These are phyloP conservation scores for Ommatoiulus sabulosus DNA, from an alignment of 2,888 invertebrate species.

Conservation along the genomic window DNA sequence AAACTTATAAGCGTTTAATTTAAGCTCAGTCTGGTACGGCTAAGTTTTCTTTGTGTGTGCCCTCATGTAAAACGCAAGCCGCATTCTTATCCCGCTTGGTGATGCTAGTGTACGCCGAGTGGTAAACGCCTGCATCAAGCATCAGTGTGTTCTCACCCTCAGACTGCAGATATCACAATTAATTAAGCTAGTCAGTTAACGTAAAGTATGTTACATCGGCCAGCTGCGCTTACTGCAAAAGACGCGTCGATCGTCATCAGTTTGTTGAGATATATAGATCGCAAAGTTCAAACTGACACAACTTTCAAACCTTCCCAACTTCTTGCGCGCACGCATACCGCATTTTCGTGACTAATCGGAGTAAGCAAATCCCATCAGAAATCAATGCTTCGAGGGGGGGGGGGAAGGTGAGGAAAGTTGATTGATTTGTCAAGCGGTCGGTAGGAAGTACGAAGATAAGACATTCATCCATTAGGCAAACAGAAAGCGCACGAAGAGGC, in stretches of 20 bases:
- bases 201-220: no score
- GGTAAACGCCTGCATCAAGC: no score
- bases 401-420: background rate
- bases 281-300: background rate
- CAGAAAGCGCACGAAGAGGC: background rate
- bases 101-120: no score
- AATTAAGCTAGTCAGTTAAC: no score
- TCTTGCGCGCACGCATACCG: background rate
- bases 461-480: conserved; percentile 34
- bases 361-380: background rate
- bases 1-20: no score
- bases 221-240: no score
- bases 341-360: background rate
- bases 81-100: no score
- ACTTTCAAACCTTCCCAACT: background rate
- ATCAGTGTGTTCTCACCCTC: no score
- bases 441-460: background rate
- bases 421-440: conserved; percentile 2
- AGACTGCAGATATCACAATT: background rate
- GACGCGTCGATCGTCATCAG: background rate
- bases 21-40: no score
- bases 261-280: background rate
- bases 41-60: no score
- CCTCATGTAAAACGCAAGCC: no score
- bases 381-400: background rate